These are phyloP conservation scores for Syrphus vitripennis DNA, from an alignment of 2,888 invertebrate genomes.

Conservation along the genomic window DNA sequence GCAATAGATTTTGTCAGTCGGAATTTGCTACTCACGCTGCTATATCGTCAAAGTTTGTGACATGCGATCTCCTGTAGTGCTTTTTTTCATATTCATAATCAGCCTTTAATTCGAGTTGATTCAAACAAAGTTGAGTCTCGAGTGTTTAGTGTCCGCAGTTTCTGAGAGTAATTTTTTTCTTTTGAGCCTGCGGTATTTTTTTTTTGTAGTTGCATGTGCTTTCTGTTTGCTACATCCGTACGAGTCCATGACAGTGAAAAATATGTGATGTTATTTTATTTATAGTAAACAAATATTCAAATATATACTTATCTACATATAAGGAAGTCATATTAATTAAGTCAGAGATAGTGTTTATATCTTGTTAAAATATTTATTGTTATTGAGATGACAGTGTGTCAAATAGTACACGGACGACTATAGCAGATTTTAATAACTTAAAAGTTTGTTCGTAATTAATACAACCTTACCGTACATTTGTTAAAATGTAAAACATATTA, in stretches of 20 bases:
- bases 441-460: too few relatives aligned
- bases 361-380: neutral
- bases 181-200: neutral
- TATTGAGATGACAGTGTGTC: neutral
- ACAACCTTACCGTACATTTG: too few relatives aligned
- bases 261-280: neutral
- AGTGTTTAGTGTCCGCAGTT: too few relatives aligned
- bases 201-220: neutral
- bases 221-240: neutral
- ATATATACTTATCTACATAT: neutral
- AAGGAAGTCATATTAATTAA: neutral
- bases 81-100: too few relatives aligned
- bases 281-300: neutral
- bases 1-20: conserved; percentile 28
- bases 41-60: conserved; percentile 38
- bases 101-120: conserved; percentile 17
- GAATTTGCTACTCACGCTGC: conserved; percentile 29
- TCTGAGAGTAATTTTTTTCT: neutral
- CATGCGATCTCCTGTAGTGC: too few relatives aligned
- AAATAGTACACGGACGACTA: neutral
- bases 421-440: neutral
- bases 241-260: neutral
- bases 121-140: neutral
- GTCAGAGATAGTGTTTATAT: neutral
- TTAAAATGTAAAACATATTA: too few relatives aligned